Base-by-base conservation (phyloP, 2,888 invertebrate species). In the Cheilosia impressa region DNA sequence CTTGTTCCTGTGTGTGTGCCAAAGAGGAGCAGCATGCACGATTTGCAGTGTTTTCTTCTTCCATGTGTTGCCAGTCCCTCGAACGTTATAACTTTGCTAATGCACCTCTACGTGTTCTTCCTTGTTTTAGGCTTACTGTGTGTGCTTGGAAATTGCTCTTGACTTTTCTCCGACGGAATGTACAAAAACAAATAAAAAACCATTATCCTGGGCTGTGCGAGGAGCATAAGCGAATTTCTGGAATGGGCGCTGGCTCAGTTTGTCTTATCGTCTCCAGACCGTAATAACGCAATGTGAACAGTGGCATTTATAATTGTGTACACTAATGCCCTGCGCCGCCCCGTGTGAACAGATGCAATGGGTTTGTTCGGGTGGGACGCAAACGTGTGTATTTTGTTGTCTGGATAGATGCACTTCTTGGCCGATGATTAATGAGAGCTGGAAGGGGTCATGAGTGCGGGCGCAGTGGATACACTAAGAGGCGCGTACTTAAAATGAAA, bases 101-200 rank as follows among this genome's bases (percentile, higher is more conserved):
- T 81, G 81, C 69, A 71, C 76, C 41, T 81, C 76, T 83, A 78
- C 78, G 78, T 78, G 82, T 63, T 78, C 55, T 72, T 83, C 66
- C 78, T 78, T 78, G 72, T 66, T 72, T 78, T 62, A 55, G 62
- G 66, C 53, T 78, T 65, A 72, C 53, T 53, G 53, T 63, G 63
- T 78, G 41, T 53, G 57, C 50, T 10, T 24, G 83, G 22, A 84
- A 80, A 84, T 75, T 69, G 69, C 75, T 71, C 84, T 75, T 69
- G 73, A 71, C 68, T 79, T 69, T 69, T 68, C 52, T 45, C 60
- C 50, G 52, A 13, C 17, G 41, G 58, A 55, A 52, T 66, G 38
- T 31, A 65, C 10, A 38, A 34, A 34, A 17, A 47, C 45, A 47
- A 38, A 38, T 19, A 13, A 73, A 79, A 53, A 66, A 10, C 57